Conservation (phyloP, 2,888 invertebrate genomes). For the Lithodes maja region DNA sequence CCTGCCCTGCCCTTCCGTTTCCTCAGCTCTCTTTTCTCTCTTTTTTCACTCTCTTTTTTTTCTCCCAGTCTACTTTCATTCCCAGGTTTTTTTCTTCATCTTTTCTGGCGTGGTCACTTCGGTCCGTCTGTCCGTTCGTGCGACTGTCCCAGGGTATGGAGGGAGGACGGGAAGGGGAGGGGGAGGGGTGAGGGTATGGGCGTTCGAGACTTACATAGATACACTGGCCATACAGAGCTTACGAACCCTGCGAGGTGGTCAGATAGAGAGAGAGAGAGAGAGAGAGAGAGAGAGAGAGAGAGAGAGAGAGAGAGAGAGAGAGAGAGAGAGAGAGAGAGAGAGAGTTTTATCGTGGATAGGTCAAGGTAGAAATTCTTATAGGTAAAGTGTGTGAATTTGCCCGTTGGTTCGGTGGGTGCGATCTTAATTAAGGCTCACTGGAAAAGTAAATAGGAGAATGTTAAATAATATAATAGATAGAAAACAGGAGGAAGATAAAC, state of each 20-base stretch:
- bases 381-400: no score
- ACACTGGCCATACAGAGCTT: no score
- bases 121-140: conserved; percentile 55
- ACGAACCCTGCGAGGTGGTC: no score
- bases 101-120: conserved; percentile 53
- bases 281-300: not conserved
- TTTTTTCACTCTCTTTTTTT: not conserved
- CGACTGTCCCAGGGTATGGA: conserved; percentile 35
- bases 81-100: conserved; percentile 26
- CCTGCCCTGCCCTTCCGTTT: not conserved
- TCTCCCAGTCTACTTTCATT: not conserved
- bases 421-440: no score
- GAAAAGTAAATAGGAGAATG: no score
- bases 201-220: no score
- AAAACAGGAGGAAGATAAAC: no score
- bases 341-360: not conserved
- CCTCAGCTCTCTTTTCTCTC: no score
- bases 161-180: not conserved
- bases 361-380: not conserved
- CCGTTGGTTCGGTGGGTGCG: no score
- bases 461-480: no score
- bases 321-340: not conserved
- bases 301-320: not conserved
- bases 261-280: not conserved
- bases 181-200: no score